These are phyloP conservation scores for Nansenia antarctica DNA, from an alignment of 2,113 vertebrate species.

Conservation along the genomic window DNA sequence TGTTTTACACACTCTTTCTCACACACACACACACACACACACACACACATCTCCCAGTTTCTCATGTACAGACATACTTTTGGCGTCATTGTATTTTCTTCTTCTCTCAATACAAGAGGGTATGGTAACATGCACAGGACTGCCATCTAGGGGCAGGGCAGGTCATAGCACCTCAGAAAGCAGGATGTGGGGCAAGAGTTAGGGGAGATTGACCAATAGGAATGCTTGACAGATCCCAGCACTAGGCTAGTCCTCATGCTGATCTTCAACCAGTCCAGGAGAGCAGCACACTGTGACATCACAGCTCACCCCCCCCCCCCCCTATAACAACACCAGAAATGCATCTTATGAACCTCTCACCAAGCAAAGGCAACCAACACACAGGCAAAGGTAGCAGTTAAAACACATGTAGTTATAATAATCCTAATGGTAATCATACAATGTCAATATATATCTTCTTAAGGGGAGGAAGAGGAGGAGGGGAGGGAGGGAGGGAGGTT, in stretches of 20 bases:
- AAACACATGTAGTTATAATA: conserved; percentile 47
- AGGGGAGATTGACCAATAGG: not conserved
- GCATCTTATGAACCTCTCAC: conserved; percentile 37
- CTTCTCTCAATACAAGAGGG: conserved; percentile 35
- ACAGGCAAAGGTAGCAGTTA: conserved; percentile 33
- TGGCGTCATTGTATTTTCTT: conserved; percentile 49
- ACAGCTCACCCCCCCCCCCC: conserved; percentile 4
- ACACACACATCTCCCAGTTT: conserved; percentile 17
- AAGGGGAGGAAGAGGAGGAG: not conserved
- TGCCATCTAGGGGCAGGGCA: conserved; percentile 43
- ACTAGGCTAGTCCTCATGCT: conserved; percentile 14
- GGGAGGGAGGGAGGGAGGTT: not conserved
- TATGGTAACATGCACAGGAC: conserved; percentile 58
- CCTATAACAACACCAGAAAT: conserved; percentile 27
- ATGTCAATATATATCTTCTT: conserved; percentile 25
- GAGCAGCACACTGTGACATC: conserved; percentile 15
- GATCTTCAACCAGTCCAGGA: conserved; percentile 7
- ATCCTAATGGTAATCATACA: conserved; percentile 35
- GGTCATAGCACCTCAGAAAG: conserved; percentile 61
- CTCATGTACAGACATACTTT: conserved; percentile 53
- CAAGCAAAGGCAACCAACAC: conserved; percentile 55
- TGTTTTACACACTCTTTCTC: conserved; percentile 19
- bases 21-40: too few species aligned
- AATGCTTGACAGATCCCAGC: conserved; percentile 23
- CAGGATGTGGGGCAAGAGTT: conserved; percentile 18